phyloP scores from a whole-genome alignment of 2,888 invertebrate species.

The Lasioglossum malachurum region DNA sequence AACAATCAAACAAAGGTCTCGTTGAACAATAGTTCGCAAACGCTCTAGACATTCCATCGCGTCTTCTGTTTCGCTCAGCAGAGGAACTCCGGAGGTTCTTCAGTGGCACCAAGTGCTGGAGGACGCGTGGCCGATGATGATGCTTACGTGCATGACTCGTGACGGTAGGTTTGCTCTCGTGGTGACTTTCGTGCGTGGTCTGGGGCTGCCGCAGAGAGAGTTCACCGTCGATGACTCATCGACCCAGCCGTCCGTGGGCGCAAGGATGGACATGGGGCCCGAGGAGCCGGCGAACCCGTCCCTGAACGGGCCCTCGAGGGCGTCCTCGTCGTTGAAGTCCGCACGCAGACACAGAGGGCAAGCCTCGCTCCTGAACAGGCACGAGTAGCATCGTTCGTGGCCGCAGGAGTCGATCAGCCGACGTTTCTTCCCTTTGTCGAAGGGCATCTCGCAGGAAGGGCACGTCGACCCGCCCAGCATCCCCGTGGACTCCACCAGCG shows the following conservation, averaged over 20 bases:
- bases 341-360: slow-evolving; percentile 91
- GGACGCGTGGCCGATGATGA: slow-evolving; percentile 23
- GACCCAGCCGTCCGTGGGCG: slow-evolving; percentile 79
- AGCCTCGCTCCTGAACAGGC: slow-evolving; percentile 96
- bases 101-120: not conserved
- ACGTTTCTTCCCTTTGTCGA: slow-evolving; percentile 98
- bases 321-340: slow-evolving; percentile 85
- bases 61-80: not conserved
- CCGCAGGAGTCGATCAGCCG: slow-evolving; percentile 98
- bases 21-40: slow-evolving; percentile 33
- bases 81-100: not conserved
- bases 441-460: slow-evolving; percentile 96
- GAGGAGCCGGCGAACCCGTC: slow-evolving; percentile 68
- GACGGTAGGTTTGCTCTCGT: slow-evolving; percentile 72
- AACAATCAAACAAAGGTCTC: slow-evolving; percentile 2
- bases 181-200: slow-evolving; percentile 77
- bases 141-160: slow-evolving; percentile 66
- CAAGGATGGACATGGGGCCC: slow-evolving; percentile 73
- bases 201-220: slow-evolving; percentile 82
- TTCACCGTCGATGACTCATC: slow-evolving; percentile 82
- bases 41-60: slow-evolving; percentile 16
- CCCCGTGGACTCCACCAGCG: slow-evolving; percentile 91
- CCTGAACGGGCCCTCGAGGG: slow-evolving; percentile 77
- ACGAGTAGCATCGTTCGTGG: slow-evolving; percentile 97
- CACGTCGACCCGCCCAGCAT: slow-evolving; percentile 88